Percentiles rank a stretch among this genome's conserved stretches.
phyloP scores from a whole-genome alignment of 64 coral and sea anemone species.

The Anthopleura sola region DNA sequence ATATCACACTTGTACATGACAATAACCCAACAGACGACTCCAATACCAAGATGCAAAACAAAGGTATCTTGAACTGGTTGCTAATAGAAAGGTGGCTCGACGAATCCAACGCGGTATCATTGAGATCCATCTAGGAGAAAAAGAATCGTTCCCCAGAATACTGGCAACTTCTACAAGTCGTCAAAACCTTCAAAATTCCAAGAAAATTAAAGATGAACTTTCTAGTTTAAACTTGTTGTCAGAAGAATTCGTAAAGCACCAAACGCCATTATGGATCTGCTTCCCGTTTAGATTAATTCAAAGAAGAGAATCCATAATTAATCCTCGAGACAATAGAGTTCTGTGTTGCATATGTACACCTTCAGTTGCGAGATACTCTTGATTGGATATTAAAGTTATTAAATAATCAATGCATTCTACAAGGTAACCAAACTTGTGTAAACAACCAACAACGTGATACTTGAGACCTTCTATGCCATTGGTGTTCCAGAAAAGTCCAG shows the following conservation, averaged over 20 bases:
- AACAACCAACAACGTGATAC: not conserved
- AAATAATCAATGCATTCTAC: not conserved
- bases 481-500: not conserved
- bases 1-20: slow-evolving; percentile 47
- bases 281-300: not conserved
- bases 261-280: not conserved
- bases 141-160: not conserved
- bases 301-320: not conserved
- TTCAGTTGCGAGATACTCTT: not conserved
- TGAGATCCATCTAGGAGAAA: not conserved
- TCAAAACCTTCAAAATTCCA: not conserved
- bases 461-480: not conserved
- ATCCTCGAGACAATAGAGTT: not conserved
- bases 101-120: not conserved
- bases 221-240: not conserved
- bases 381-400: slow-evolving; percentile 1
- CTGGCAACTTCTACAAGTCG: not conserved
- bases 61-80: slow-evolving; percentile 46
- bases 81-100: not conserved
- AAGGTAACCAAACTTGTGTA: not conserved
- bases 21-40: slow-evolving; percentile 56
- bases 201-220: not conserved
- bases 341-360: not conserved
- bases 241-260: not conserved
- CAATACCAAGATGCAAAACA: slow-evolving; percentile 39